Percentiles rank a stretch among this genome's conserved stretches.
phyloP scores from a whole-genome alignment of 2,888 invertebrate genomes.

The Caenorhabditis becei region DNA sequence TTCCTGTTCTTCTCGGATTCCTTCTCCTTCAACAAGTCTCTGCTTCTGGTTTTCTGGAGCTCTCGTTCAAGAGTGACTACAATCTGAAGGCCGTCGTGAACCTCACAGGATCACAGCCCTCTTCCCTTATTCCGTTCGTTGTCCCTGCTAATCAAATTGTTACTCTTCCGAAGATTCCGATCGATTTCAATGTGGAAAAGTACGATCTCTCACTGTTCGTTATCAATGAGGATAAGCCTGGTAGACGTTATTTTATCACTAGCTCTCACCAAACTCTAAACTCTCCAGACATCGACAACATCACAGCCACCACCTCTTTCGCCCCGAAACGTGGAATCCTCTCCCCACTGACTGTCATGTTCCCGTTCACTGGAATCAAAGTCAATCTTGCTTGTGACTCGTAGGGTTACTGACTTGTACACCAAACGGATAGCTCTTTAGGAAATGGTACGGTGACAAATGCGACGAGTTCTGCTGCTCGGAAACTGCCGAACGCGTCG shows the following conservation, averaged over 20 bases:
- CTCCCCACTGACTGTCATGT: constrained; percentile 46
- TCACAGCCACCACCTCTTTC: constrained; percentile 25
- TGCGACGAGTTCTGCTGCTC: constrained; percentile 49
- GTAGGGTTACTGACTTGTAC: too few species aligned
- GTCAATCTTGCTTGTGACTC: constrained; percentile 31
- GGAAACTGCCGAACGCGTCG: constrained; percentile 32
- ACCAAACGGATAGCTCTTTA: background rate
- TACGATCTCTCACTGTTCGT: constrained; percentile 18
- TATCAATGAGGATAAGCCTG: constrained; percentile 27
- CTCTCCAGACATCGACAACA: constrained; percentile 33
- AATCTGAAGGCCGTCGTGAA: constrained; percentile 25
- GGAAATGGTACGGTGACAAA: constrained; percentile 35
- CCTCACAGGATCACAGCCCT: background rate
- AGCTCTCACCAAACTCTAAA: background rate
- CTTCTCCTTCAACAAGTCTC: background rate
- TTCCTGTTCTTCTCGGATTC: background rate
- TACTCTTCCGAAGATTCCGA: constrained; percentile 25
- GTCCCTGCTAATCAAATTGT: constrained; percentile 12
- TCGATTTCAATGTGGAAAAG: constrained; percentile 7
- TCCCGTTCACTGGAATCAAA: constrained; percentile 41
- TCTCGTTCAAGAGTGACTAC: constrained; percentile 39
- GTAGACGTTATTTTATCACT: background rate
- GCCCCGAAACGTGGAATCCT: constrained; percentile 19
- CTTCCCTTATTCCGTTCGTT: constrained; percentile 21
- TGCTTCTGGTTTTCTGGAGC: constrained; percentile 29